Base-by-base conservation (phyloP, 23 tunicate species). In the Ciona savignyi region DNA sequence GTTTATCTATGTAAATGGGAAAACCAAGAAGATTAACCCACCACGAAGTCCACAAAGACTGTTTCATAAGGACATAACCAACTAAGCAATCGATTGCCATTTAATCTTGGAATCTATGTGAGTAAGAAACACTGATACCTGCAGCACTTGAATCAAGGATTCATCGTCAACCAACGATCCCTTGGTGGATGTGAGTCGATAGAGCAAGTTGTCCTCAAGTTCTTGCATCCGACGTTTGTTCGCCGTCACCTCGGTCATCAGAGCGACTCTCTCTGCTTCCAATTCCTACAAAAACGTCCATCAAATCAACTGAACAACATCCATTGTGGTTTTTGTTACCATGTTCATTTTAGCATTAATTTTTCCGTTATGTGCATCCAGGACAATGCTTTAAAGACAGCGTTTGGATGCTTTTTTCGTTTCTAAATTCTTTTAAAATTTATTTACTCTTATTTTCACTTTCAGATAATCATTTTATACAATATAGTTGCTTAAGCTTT, bases 131-230 rank as follows among this genome's bases (percentile, higher is more conserved):
- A n/a, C n/a, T n/a, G n/a, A n/a, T 30, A 77, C 89, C 73, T 83
- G 82, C 23, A 88, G 65, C 34, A 88, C 95, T 81, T 82, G 81
- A 35, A 88, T 88, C 4, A 88, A 79, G 11, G 86, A 83, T 27
- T 88, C 95, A 71, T 88, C 95, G 51, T 88, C 95, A 9, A 88
- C 95, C 19, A 88, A 75, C 0, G 95, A 88, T 22, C 95, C 95
- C 75, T 88, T 83, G 24, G 95, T 88, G 0, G 95, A 76, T 33
- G 95, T 88, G 35, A 88, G 75, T 4, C 95, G 79, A 34, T 88
- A 78, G 30, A 88, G 70, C n/a, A 88, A 65, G 42, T 86, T 88
- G 56, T 88, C 95, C 30, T 88, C 95, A 32, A 88, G 70, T 33
- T 88, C 87, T 35, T 88, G 87, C 81, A 81, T 76, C 65, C 81